These are phyloP conservation scores for Drosophila fuyamai DNA, from an alignment of 1,140 invertebrate genomes.

Conservation along the genomic window DNA sequence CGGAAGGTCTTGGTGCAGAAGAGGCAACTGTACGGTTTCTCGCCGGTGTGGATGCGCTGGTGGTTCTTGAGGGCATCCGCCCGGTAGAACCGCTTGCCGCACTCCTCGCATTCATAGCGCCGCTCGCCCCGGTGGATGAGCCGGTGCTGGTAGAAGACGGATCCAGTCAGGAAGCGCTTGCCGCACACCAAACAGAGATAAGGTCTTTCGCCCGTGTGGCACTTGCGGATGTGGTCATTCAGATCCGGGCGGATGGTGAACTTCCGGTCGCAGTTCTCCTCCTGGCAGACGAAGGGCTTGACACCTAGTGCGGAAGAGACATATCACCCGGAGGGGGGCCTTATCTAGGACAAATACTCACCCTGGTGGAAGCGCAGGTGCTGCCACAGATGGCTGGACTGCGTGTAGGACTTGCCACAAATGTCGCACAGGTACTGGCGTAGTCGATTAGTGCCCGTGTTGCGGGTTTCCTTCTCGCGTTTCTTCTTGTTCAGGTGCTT, in stretches of 20 bases:
- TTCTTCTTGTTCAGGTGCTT: conserved; percentile 78
- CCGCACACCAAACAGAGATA: conserved; percentile 90
- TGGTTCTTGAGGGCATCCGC: conserved; percentile 87
- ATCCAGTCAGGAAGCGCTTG: conserved; percentile 90
- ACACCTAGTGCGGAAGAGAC: conserved; percentile 84
- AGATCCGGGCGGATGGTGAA: conserved; percentile 89
- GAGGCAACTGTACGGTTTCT: conserved; percentile 89
- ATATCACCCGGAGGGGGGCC: too few relatives aligned
- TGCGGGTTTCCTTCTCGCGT: conserved; percentile 69
- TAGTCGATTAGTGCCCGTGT: conserved; percentile 29
- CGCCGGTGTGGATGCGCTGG: conserved; percentile 89
- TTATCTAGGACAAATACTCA: conserved; percentile 30
- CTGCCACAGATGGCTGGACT: conserved; percentile 88
- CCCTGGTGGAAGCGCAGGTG: conserved; percentile 87
- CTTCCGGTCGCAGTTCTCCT: conserved; percentile 87
- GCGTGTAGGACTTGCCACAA: conserved; percentile 87
- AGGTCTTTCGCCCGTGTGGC: conserved; percentile 89
- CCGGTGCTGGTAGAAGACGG: conserved; percentile 90
- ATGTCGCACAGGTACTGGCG: conserved; percentile 87
- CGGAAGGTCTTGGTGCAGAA: conserved; percentile 88
- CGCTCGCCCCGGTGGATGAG: conserved; percentile 93
- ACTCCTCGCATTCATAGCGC: conserved; percentile 90
- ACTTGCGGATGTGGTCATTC: conserved; percentile 88
- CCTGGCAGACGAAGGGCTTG: conserved; percentile 87
- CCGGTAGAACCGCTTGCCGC: conserved; percentile 87